A percentile compares a stretch with the other conserved stretches of the same genome.
Conservation (phyloP, 2,113 vertebrate species). For the Pluvianellus socialis region DNA sequence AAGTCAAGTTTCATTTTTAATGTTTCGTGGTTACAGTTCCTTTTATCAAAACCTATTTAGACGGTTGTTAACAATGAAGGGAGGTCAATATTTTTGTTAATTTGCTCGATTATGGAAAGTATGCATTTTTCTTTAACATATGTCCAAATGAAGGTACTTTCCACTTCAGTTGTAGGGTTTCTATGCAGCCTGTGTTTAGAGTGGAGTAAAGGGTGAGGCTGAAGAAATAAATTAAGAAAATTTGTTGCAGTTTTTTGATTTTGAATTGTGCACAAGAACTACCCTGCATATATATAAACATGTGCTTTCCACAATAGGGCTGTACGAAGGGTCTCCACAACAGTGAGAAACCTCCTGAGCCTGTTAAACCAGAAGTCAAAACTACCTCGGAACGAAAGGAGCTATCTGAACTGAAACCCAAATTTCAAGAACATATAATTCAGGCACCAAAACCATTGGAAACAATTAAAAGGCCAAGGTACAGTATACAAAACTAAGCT, state of each 20-base stretch:
- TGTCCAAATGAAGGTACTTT: neutral
- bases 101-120: neutral
- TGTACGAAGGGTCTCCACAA: constrained; percentile 96
- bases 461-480: constrained; percentile 92
- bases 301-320: constrained; percentile 76
- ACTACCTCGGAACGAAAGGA: constrained; percentile 87
- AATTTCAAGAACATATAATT: constrained; percentile 90
- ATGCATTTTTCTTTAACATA: neutral
- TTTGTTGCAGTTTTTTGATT: neutral
- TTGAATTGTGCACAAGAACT: neutral
- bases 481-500: neutral
- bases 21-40: neutral
- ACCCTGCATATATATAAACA: neutral
- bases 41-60: neutral
- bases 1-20: neutral
- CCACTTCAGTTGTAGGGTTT: neutral
- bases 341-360: constrained; percentile 92
- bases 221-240: neutral
- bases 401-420: constrained; percentile 83
- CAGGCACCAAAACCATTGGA: constrained; percentile 92
- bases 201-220: neutral
- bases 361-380: constrained; percentile 92
- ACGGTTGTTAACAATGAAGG: neutral
- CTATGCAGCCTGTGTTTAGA: neutral
- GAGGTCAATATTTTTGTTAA: neutral